Percentiles rank a stretch among this genome's conserved stretches.
phyloP scores from a whole-genome alignment of 2,888 invertebrate genomes.

The Aspidapion aeneum region DNA sequence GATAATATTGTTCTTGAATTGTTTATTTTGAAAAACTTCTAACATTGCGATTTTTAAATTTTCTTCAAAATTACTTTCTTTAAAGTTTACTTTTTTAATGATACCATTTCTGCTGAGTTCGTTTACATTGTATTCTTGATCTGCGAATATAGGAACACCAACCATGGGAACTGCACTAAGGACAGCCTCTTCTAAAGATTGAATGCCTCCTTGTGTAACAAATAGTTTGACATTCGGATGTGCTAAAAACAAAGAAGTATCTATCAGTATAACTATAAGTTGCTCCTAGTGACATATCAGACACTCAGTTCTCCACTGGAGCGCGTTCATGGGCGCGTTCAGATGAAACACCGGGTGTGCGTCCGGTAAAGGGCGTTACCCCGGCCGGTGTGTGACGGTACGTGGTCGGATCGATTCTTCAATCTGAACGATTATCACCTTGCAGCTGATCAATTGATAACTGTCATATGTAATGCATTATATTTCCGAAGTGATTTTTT shows the following conservation, averaged over 20 bases:
- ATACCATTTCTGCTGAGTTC: slow-evolving; percentile 4
- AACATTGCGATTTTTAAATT: not conserved
- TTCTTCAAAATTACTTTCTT: slow-evolving; percentile 20
- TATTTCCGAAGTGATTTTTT: too few relatives aligned
- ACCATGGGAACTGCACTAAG: slow-evolving; percentile 43
- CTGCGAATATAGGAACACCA: slow-evolving; percentile 42
- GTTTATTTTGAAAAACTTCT: not conserved
- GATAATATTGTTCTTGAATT: not conserved
- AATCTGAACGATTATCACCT: too few relatives aligned
- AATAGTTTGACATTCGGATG: slow-evolving; percentile 21
- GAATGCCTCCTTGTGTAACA: slow-evolving; percentile 33
- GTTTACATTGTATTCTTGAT: slow-evolving; percentile 31
- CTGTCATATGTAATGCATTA: too few relatives aligned
- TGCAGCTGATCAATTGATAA: too few relatives aligned
- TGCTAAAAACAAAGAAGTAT: slow-evolving; percentile 12
- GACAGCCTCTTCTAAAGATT: slow-evolving; percentile 45
- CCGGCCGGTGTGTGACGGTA: too few relatives aligned
- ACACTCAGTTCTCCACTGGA: too few relatives aligned
- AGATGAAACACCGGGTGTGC: too few relatives aligned
- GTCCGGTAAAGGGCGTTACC: too few relatives aligned
- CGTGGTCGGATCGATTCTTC: too few relatives aligned
- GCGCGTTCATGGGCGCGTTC: too few relatives aligned
- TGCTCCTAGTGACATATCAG: too few relatives aligned
- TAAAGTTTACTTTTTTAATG: slow-evolving; percentile 3
- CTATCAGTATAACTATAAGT: too few relatives aligned